phyloP scores from a whole-genome alignment of 2,888 invertebrate genomes.

The Caenorhabditis macrosperma region DNA sequence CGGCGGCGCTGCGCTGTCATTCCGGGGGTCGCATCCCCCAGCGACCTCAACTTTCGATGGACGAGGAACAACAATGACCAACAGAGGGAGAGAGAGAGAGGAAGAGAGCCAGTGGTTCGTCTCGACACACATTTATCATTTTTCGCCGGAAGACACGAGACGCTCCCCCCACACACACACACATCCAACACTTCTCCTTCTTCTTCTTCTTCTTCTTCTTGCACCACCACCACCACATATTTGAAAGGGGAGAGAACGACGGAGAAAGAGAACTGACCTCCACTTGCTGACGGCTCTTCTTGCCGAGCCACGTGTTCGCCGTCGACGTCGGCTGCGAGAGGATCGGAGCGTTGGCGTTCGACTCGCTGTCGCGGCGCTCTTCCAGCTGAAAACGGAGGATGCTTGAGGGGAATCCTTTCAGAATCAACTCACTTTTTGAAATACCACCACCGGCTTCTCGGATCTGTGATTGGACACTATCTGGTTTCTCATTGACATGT shows the following conservation, averaged over 20 bases:
- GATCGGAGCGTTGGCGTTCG: conserved; percentile 62
- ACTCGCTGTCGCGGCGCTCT: conserved; percentile 64
- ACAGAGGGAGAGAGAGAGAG: background rate
- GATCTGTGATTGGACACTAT: conserved; percentile 47
- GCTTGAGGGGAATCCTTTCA: too few species aligned
- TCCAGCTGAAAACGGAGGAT: conserved; percentile 55
- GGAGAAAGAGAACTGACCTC: conserved; percentile 57
- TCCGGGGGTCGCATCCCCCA: conserved; percentile 25
- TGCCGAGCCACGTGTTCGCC: conserved; percentile 79
- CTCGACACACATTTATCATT: conserved; percentile 53
- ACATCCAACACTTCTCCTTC: background rate
- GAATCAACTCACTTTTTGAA: conserved; percentile 75
- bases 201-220: too few species aligned
- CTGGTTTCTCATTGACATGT: conserved; percentile 61
- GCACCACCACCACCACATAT: too few species aligned
- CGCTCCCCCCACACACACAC: conserved; percentile 1
- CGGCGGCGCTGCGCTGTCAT: conserved; percentile 32
- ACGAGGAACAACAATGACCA: conserved; percentile 42
- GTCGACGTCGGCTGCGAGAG: conserved; percentile 77
- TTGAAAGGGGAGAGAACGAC: background rate
- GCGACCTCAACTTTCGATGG: conserved; percentile 23
- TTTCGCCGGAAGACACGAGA: conserved; percentile 13
- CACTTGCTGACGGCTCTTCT: conserved; percentile 76
- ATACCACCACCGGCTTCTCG: conserved; percentile 78
- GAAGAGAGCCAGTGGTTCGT: conserved; percentile 22